These are phyloP conservation scores for Thereva unica DNA, from an alignment of 2,888 invertebrate species.

Conservation along the genomic window DNA sequence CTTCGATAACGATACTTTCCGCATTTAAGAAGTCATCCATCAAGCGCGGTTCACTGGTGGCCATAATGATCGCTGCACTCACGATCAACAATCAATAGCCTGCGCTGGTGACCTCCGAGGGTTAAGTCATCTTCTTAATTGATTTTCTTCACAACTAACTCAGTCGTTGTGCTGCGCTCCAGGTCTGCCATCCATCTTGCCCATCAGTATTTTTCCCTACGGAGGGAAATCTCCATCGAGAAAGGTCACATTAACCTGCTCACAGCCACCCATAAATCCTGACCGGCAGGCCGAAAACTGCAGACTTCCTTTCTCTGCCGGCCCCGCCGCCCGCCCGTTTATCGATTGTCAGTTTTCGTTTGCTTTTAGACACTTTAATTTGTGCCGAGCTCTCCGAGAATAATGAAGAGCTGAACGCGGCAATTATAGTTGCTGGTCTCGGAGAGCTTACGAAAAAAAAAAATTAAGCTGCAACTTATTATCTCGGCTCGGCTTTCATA, in stretches of 20 bases:
- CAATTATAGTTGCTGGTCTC: constrained; percentile 16
- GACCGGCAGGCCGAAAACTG: not conserved
- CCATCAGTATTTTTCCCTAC: constrained; percentile 17
- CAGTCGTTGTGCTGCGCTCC: constrained; percentile 6
- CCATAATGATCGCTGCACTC: constrained; percentile 14
- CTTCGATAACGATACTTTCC: too few species aligned
- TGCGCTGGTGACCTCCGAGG: constrained; percentile 29
- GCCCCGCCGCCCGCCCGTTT: constrained; percentile 22
- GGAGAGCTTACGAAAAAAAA: not conserved
- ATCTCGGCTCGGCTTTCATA: constrained; percentile 14
- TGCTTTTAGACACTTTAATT: constrained; percentile 39
- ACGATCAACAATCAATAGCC: constrained; percentile 4
- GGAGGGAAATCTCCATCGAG: not conserved
- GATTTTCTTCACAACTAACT: constrained; percentile 34
- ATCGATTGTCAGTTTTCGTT: constrained; percentile 30
- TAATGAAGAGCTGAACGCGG: constrained; percentile 27
- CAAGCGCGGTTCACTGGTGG: not conserved
- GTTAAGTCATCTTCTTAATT: constrained; percentile 38
- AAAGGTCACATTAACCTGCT: constrained; percentile 24
- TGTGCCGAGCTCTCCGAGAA: constrained; percentile 9
- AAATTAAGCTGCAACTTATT: constrained; percentile 23
- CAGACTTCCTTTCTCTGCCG: not conserved
- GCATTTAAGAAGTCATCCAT: not conserved
- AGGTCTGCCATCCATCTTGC: constrained; percentile 24
- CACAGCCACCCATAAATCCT: constrained; percentile 26